phyloP scores from a whole-genome alignment of 2,113 vertebrate species.

The Syngnathus floridae region DNA sequence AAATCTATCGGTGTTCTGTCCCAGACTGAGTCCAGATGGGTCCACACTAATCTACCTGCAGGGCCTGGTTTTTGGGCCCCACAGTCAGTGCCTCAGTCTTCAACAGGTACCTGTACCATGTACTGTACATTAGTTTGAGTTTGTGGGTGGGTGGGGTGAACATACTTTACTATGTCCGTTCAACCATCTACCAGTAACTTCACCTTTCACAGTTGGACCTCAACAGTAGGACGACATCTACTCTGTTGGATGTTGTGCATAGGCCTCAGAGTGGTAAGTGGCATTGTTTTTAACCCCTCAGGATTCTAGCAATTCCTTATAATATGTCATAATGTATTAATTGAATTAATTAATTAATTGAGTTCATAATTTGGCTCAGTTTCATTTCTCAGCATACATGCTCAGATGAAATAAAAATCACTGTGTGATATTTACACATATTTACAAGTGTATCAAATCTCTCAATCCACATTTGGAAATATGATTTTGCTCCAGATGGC shows the following conservation, averaged over 20 bases:
- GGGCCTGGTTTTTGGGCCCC: conserved; percentile 70
- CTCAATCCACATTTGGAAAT: background rate
- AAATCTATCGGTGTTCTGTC: conserved; percentile 59
- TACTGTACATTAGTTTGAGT: background rate
- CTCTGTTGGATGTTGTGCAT: conserved; percentile 66
- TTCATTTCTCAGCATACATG: background rate
- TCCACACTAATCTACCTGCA: conserved; percentile 66
- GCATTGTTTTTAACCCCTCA: background rate
- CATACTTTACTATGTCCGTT: background rate
- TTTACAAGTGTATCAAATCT: background rate
- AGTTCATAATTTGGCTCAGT: background rate
- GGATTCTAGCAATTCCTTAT: background rate
- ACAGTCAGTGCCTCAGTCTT: conserved; percentile 69
- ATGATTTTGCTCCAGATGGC: conserved; percentile 42
- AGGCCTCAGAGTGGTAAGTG: conserved; percentile 58
- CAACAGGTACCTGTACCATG: conserved; percentile 52
- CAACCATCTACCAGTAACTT: background rate
- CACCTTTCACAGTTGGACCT: conserved; percentile 62
- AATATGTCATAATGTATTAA: background rate
- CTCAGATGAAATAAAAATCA: background rate
- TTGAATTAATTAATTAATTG: background rate
- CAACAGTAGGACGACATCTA: conserved; percentile 47
- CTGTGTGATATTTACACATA: background rate
- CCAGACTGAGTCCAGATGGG: conserved; percentile 69
- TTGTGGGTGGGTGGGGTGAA: background rate